phyloP scores from a whole-genome alignment of 2,113 vertebrate genomes.

The Tachycineta bicolor region DNA sequence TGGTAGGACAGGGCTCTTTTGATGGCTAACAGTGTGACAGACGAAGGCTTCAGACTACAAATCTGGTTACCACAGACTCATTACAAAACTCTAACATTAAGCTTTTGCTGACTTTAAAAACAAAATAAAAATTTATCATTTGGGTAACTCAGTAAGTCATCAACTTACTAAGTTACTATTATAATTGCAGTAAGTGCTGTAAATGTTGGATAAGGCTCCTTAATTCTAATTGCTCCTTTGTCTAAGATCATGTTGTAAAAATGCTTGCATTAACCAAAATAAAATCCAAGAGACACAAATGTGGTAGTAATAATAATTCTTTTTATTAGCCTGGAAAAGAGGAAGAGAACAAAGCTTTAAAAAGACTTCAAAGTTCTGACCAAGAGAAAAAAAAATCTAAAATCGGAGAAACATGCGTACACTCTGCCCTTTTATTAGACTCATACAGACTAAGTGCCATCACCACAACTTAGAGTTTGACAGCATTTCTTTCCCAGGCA shows the following conservation, averaged over 20 bases:
- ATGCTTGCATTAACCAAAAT: constrained; percentile 77
- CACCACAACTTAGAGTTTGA: constrained; percentile 61
- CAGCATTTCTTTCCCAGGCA: constrained; percentile 60
- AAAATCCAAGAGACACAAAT: constrained; percentile 84
- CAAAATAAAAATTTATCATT: constrained; percentile 77
- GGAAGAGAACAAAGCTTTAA: constrained; percentile 85
- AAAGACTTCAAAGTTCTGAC: constrained; percentile 82
- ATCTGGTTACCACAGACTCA: constrained; percentile 76
- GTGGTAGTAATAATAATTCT: constrained; percentile 86
- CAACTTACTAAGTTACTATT: constrained; percentile 66
- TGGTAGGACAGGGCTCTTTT: constrained; percentile 82
- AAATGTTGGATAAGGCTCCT: constrained; percentile 77
- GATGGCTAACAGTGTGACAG: constrained; percentile 78
- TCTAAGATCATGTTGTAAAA: constrained; percentile 77
- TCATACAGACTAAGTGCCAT: constrained; percentile 75
- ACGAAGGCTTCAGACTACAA: constrained; percentile 77
- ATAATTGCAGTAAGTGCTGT: constrained; percentile 76
- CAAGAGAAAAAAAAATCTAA: constrained; percentile 58
- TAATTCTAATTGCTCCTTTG: constrained; percentile 82
- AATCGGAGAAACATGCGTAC: constrained; percentile 73
- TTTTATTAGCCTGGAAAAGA: constrained; percentile 82
- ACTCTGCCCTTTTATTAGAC: constrained; percentile 75
- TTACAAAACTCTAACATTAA: constrained; percentile 70
- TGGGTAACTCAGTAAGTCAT: constrained; percentile 74
- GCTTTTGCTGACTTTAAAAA: constrained; percentile 77